A percentile compares a stretch with the other conserved stretches of the same genome.
phyloP scores from a whole-genome alignment of 23 tunicate species.

The Halocynthia aurantium region DNA sequence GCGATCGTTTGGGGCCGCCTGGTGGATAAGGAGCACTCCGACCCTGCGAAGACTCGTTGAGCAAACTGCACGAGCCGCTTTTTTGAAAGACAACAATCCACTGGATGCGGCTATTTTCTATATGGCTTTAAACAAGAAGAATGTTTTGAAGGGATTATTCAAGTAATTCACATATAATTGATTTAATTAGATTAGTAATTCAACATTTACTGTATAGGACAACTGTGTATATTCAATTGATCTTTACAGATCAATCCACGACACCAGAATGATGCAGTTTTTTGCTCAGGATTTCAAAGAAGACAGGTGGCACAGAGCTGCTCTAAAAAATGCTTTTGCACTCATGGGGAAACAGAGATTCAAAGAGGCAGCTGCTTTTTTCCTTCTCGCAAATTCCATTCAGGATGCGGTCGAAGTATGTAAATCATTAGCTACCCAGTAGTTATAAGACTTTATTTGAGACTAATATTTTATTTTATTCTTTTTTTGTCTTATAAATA shows the following conservation, averaged over 20 bases:
- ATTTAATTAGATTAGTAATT: not conserved
- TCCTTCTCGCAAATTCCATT: conserved; percentile 74
- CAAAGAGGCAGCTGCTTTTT: conserved; percentile 85
- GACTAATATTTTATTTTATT: too few species aligned
- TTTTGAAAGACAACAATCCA: conserved; percentile 77
- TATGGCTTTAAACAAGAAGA: conserved; percentile 74
- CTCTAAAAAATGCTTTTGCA: conserved; percentile 95
- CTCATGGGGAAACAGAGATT: conserved; percentile 88
- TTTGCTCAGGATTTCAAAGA: conserved; percentile 81
- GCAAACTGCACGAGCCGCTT: conserved; percentile 78
- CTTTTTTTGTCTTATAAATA: too few species aligned
- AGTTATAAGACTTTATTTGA: not conserved
- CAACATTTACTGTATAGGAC: not conserved
- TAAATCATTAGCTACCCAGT: not conserved
- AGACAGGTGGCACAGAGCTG: conserved; percentile 90
- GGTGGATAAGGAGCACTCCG: conserved; percentile 79
- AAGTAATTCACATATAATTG: conserved; percentile 4
- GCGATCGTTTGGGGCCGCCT: conserved; percentile 65
- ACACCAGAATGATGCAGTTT: conserved; percentile 65
- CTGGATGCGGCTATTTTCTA: conserved; percentile 88
- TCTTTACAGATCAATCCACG: conserved; percentile 52
- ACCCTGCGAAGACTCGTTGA: conserved; percentile 56
- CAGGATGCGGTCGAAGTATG: conserved; percentile 86
- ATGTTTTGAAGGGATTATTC: conserved; percentile 78
- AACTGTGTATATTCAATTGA: not conserved